Evolutionary conservation across 2,888 invertebrate genomes (phyloP), one percentile per base, ranked within the genome.

Genomic region (Callinectes sapidus): DNA sequence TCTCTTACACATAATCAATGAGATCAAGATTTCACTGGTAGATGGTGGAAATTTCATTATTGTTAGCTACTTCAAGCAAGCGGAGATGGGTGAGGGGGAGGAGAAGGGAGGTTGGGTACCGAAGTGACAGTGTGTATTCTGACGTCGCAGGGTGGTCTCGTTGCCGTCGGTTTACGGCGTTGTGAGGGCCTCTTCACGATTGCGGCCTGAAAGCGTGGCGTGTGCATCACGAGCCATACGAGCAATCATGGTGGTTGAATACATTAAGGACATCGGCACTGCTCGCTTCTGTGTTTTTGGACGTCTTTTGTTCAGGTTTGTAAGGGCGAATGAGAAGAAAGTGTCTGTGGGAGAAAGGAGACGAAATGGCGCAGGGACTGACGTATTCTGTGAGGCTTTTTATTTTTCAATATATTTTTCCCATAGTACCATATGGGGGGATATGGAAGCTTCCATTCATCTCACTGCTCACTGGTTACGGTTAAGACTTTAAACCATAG

Each of bases 281-380:
- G 97, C 97, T 90, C 98, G 98, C 94, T 97, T 98, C 95, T 98
- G 98, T 93, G 98, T 98, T 95, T 98, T 98, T 96, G 96, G 98
- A 95, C 98, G 98, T 96, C 97, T 98, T 95, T 96, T 98, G 61
- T 96, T 97, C 95, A 97, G 97, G 98, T 98, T 98, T 66, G 94
- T 92, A 18, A 86, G 39, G 35, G 86, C 35, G 86, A 23, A 35
- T 32, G 32, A 32, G 8, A n/a, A 28, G 3, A 6, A 1, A 23
- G 18, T 61, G 61, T 61, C 0, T 18, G 61, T 61, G 71, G 71
- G n/a, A n/a, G 71, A 8, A n/a, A 71, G 71, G 28, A 71, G 71
- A 71, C 28, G 71, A 71, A 28, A 23, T 71, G 23, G 71, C 23
- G 71, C 8, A 71, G 71, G 10, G 28, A 23, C 71, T 71, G 6